Evolutionary conservation across 2,113 vertebrate species (phyloP).

Genomic region (Oreochromis aureus): DNA sequence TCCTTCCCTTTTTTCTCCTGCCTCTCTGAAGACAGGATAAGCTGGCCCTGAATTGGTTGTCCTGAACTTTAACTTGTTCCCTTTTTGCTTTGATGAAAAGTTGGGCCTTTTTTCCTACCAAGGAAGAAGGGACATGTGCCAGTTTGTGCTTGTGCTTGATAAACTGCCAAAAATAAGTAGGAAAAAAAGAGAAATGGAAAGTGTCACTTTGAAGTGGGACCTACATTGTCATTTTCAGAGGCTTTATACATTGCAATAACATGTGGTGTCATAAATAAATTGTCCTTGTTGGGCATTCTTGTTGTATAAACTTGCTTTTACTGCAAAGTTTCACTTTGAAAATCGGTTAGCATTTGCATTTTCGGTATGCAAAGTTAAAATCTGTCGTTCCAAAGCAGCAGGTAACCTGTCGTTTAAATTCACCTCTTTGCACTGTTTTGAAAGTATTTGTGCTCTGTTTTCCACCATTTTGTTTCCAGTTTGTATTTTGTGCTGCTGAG

Average conservation of each 20-base stretch:
- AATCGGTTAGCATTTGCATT: background rate
- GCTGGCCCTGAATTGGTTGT: conserved; percentile 7
- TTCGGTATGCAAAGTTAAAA: background rate
- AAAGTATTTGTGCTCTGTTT: background rate
- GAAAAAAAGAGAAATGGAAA: background rate
- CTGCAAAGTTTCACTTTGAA: background rate
- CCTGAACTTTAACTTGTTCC: conserved; percentile 40
- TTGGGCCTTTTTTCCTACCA: conserved; percentile 12
- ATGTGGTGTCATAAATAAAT: conserved; percentile 30
- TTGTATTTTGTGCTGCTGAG: conserved; percentile 43
- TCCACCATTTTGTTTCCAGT: conserved; percentile 43
- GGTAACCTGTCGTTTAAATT: background rate
- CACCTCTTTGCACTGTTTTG: background rate
- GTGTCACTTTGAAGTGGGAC: conserved; percentile 40
- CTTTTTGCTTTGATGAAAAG: conserved; percentile 48
- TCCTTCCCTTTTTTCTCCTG: background rate
- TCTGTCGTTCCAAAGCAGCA: background rate
- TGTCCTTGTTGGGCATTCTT: background rate
- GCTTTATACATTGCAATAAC: conserved; percentile 9
- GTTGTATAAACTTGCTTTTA: background rate
- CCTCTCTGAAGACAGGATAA: conserved; percentile 30
- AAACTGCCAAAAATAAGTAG: conserved; percentile 33
- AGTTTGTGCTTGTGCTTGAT: conserved; percentile 42
- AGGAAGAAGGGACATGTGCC: conserved; percentile 28
- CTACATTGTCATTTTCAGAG: conserved; percentile 27